phyloP scores from a whole-genome alignment of 1,140 invertebrate genomes.

The Tetramorium parvispinum region DNA sequence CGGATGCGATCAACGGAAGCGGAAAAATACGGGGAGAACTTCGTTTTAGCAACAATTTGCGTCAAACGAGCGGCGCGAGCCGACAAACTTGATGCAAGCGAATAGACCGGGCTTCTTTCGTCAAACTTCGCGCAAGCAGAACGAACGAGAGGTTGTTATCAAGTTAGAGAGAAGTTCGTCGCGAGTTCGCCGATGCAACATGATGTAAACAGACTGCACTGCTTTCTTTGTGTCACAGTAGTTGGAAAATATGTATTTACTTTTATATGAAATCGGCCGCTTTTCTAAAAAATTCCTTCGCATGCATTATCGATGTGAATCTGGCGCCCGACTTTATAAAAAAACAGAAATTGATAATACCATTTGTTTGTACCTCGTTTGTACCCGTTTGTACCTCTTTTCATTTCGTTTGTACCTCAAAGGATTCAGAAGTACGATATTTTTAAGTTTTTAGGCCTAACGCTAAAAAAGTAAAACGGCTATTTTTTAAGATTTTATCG shows the following conservation, averaged over 20 bases:
- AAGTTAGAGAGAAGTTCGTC: slow-evolving; percentile 56
- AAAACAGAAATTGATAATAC: too few relatives aligned
- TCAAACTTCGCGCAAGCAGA: slow-evolving; percentile 55
- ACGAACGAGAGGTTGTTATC: slow-evolving; percentile 59
- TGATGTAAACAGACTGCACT: slow-evolving; percentile 50
- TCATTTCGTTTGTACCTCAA: too few relatives aligned
- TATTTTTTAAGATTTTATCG: too few relatives aligned
- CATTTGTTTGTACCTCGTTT: too few relatives aligned
- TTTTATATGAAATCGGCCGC: slow-evolving; percentile 26
- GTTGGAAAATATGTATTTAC: slow-evolving; percentile 41
- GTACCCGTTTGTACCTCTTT: too few relatives aligned
- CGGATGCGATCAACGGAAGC: slow-evolving; percentile 32
- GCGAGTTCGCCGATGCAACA: slow-evolving; percentile 53
- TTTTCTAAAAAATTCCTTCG: slow-evolving; percentile 12
- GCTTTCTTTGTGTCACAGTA: slow-evolving; percentile 41
- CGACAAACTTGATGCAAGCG: slow-evolving; percentile 53
- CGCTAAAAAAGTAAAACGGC: too few relatives aligned
- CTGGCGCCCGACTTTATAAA: too few relatives aligned
- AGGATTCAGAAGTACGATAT: too few relatives aligned
- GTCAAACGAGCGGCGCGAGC: slow-evolving; percentile 53
- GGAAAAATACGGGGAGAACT: slow-evolving; percentile 44
- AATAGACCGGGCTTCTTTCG: slow-evolving; percentile 56
- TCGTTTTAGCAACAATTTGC: slow-evolving; percentile 55
- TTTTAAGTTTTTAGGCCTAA: too few relatives aligned
- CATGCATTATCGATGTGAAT: too few relatives aligned